phyloP scores from a whole-genome alignment of 2,888 invertebrate species.

The Acanthococcus lagerstroemiae region DNA sequence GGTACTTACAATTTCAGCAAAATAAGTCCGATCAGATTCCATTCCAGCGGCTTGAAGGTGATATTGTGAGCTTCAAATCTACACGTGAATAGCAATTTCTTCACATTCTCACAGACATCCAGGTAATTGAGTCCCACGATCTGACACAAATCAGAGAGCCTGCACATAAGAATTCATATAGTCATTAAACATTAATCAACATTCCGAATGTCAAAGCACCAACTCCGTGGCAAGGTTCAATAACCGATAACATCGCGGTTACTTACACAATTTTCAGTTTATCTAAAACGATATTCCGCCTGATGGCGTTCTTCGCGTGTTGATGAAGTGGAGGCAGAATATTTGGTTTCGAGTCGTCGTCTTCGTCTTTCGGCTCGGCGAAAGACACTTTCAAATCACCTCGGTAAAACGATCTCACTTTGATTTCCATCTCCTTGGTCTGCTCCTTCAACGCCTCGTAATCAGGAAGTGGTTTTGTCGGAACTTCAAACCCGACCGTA shows the following conservation, averaged over 20 bases:
- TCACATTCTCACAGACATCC: slow-evolving; percentile 40
- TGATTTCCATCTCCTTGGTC: slow-evolving; percentile 52
- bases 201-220: no score
- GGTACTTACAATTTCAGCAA: slow-evolving; percentile 55
- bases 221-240: background rate
- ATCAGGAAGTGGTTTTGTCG: slow-evolving; percentile 48
- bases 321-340: background rate
- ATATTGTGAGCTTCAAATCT: slow-evolving; percentile 60
- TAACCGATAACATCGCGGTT: background rate
- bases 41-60: slow-evolving; percentile 58
- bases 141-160: background rate
- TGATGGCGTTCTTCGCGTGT: background rate
- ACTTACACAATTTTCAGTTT: slow-evolving; percentile 12
- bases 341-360: slow-evolving; percentile 32
- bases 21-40: slow-evolving; percentile 58
- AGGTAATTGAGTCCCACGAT: slow-evolving; percentile 30
- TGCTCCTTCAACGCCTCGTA: slow-evolving; percentile 53
- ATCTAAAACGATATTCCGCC: background rate
- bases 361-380: background rate
- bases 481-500: no score
- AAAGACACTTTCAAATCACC: slow-evolving; percentile 45
- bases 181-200: background rate
- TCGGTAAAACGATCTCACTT: slow-evolving; percentile 50
- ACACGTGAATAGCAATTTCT: slow-evolving; percentile 51
- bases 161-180: background rate